Evolutionary conservation across 1,140 invertebrate genomes (phyloP).

Genomic region (Drosophila tristis): DNA sequence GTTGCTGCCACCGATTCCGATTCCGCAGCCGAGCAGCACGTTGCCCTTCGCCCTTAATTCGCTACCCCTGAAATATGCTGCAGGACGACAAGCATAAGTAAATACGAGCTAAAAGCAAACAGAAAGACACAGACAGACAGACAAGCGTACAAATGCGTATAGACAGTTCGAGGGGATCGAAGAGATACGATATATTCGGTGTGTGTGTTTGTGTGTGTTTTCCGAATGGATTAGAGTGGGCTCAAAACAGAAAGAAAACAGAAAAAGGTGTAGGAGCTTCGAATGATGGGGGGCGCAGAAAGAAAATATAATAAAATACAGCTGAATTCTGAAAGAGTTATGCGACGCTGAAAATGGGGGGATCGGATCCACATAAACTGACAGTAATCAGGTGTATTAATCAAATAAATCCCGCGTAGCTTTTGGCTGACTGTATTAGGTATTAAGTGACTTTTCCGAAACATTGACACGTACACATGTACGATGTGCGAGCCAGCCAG

Average conservation of each 20-base stretch:
- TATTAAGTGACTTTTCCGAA: slow-evolving; percentile 4
- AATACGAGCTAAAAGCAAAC: slow-evolving; percentile 77
- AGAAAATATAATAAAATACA: slow-evolving; percentile 19
- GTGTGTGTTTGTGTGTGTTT: slow-evolving; percentile 30
- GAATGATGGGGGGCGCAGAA: not conserved
- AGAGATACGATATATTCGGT: slow-evolving; percentile 58
- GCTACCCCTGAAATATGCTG: slow-evolving; percentile 60
- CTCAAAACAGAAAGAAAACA: slow-evolving; percentile 50
- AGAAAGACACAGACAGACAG: slow-evolving; percentile 44
- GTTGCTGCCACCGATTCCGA: no score
- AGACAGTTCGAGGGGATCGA: slow-evolving; percentile 61
- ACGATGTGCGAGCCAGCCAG: not conserved
- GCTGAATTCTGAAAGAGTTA: slow-evolving; percentile 59
- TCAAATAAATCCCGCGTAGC: slow-evolving; percentile 49
- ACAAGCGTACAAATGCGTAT: slow-evolving; percentile 79
- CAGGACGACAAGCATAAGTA: slow-evolving; percentile 70
- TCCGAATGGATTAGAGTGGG: slow-evolving; percentile 68
- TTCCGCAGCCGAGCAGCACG: slow-evolving; percentile 34
- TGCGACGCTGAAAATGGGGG: slow-evolving; percentile 40
- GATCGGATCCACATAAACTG: slow-evolving; percentile 56
- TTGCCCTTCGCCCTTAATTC: slow-evolving; percentile 56
- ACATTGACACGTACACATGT: slow-evolving; percentile 26
- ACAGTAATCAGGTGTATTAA: slow-evolving; percentile 75
- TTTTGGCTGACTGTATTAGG: slow-evolving; percentile 35
- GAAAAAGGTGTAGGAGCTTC: slow-evolving; percentile 25